Evolutionary conservation across 2,797 vertebrate species (phyloP), one percentile per base, ranked within the genome.

Genomic region (Helostoma temminkii): DNA sequence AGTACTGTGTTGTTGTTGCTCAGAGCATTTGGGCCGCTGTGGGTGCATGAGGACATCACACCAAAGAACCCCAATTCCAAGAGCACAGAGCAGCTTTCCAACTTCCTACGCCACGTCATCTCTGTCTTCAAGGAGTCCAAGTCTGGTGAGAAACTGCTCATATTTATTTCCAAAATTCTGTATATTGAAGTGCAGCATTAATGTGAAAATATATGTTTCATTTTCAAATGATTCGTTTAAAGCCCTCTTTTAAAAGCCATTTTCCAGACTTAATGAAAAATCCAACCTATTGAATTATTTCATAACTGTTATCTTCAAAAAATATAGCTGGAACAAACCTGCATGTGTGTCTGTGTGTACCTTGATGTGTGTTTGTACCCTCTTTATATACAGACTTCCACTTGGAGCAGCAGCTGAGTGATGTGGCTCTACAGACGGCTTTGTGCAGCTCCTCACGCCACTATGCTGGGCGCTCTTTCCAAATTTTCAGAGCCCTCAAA

Each of bases 31-130:
- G 98, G 98, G 80, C 98, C 98, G 0, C 95, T 99, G 68, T 99
- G 98, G 98, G 96, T 96, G 85, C 98, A 99, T 16, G 98, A 99
- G 90, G 98, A 99, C 91, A 98, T 99, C 92, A 97, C 97, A 1
- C 98, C 98, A 43, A 99, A 98, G 92, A 99, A 99, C 83, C 96
- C 97, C 81, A 98, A 98, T 90, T 98, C 96, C 25, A 98, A 98
- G 90, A 99, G 98, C 75, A 93, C 96, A 0, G 98, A 99, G 55
- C 98, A 99, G 78, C 97, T 99, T 52, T 93, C 95, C 76, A 98
- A 97, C 89, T 99, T 99, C 90, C 93, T 99, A 5, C 95, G 96
- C 18, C 98, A 99, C 19, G 94, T 99, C 39, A 86, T 99, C 24
- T 99, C 97, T 2, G 96, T 99, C 19, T 98, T 99, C 92, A 99